Percentiles rank a stretch among this genome's conserved stretches.
Conservation (phyloP, 2,888 invertebrate species). For the Leptinotarsa juncta region DNA sequence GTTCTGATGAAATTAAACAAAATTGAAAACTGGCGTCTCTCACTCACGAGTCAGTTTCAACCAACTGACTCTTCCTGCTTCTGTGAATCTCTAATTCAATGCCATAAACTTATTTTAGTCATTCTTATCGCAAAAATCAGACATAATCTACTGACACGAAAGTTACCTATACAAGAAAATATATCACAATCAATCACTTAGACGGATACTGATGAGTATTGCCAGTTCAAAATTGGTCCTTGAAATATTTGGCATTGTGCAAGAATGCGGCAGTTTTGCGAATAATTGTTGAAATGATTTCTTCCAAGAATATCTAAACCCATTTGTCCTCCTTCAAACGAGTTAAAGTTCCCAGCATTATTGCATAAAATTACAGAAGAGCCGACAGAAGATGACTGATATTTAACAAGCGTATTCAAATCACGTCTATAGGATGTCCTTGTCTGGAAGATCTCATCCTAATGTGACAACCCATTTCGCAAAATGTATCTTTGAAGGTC, state of each 20-base stretch:
- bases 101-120: too few species aligned
- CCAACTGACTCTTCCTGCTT: too few species aligned
- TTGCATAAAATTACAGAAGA: slow-evolving; percentile 39
- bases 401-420: slow-evolving; percentile 16
- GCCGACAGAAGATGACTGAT: slow-evolving; percentile 29
- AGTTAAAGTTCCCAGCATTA: slow-evolving; percentile 39
- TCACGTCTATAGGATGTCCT: slow-evolving; percentile 14
- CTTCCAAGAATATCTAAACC: slow-evolving; percentile 41
- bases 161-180: neutral
- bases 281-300: slow-evolving; percentile 37
- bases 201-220: neutral
- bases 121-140: neutral
- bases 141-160: neutral
- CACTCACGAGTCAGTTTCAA: too few species aligned
- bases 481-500: slow-evolving; percentile 5
- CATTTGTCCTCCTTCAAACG: slow-evolving; percentile 39
- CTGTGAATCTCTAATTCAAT: too few species aligned
- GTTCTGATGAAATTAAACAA: too few species aligned
- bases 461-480: slow-evolving; percentile 16
- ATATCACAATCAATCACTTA: neutral
- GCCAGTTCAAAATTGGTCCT: slow-evolving; percentile 13
- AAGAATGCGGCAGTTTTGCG: slow-evolving; percentile 30
- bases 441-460: slow-evolving; percentile 8
- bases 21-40: too few species aligned
- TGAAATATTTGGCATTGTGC: slow-evolving; percentile 21